Base-by-base conservation (phyloP, 2,113 vertebrate genomes). In the cattle (Bos taurus) region DNA sequence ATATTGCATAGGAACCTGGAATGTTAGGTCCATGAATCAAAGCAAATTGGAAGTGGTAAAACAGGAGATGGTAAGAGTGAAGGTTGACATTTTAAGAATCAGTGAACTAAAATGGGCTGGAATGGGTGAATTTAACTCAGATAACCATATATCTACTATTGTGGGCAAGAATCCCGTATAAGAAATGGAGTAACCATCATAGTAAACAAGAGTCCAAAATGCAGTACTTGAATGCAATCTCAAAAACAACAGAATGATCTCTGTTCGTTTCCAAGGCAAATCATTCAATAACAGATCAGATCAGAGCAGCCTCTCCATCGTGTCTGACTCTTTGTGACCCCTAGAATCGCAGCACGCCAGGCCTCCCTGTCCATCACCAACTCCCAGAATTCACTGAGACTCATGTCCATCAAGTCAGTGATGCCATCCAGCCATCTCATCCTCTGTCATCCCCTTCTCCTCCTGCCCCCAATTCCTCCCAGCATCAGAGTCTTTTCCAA, bases 241-340 rank as follows among this genome's bases (percentile, higher is more conserved):
- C 2, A 71, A 71, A 21, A 71, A 36, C 0, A 0, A 36, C 64
- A 71, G n/a, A 71, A 36, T 36, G 64, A 21, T 21, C n/a, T 71
- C 64, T 36, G 33, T 71, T 71, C 9, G 0, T 71, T 71, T 36
- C 64, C 64, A 71, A 71, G n/a, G 17, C 19, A 36, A 71, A 21
- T 21, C n/a, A 71, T 36, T 71, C 64, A 36, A 11, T 71, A 71
- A 11, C 17, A 36, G 0, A 40, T 40, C 40, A 40, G 40, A 40
- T 40, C 40, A 40, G 40, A 40, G 1, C 40, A 40, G 40, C 40
- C 40, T 40, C 40, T 40, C 40, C 40, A 1, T 40, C 40, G 40
- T 40, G 40, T 40, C 40, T 40, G 40, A 40, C 40, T 40, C 4
- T 40, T 40, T 40, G 40, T 40, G 40, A 40, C 4, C 40, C 40